These are phyloP conservation scores for Erpornis zantholeuca DNA, from an alignment of 2,113 vertebrate genomes.

Conservation along the genomic window DNA sequence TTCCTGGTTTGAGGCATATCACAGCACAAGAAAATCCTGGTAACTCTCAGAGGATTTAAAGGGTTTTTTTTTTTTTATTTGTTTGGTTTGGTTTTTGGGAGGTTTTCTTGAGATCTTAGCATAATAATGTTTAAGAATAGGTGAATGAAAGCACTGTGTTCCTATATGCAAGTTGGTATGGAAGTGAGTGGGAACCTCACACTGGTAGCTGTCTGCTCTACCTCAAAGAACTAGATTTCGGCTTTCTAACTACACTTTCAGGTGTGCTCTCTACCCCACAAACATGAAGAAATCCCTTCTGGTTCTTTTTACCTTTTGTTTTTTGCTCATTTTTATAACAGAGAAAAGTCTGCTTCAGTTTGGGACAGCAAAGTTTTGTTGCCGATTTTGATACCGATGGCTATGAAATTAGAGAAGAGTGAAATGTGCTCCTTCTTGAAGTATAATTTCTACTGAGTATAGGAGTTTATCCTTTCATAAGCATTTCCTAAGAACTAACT, in stretches of 20 bases:
- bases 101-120: not conserved
- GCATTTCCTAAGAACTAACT: not conserved
- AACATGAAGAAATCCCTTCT: not conserved
- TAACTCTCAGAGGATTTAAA: not conserved
- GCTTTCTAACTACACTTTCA: not conserved
- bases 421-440: not conserved
- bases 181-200: not conserved
- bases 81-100: too few species aligned
- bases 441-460: not conserved
- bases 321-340: not conserved
- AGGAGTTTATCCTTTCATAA: not conserved
- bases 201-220: not conserved
- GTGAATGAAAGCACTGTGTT: not conserved
- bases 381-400: not conserved
- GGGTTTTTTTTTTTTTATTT: not conserved
- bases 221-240: not conserved
- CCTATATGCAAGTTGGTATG: rapidly evolving
- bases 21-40: not conserved
- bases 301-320: not conserved
- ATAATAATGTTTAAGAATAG: not conserved
- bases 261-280: not conserved
- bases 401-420: not conserved
- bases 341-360: not conserved
- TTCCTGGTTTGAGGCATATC: not conserved
- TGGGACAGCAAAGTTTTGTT: not conserved